A percentile compares a stretch with the other conserved stretches of the same genome.
Evolutionary conservation across 1,140 invertebrate species (phyloP).

Genomic region (Anthonomus grandis): DNA sequence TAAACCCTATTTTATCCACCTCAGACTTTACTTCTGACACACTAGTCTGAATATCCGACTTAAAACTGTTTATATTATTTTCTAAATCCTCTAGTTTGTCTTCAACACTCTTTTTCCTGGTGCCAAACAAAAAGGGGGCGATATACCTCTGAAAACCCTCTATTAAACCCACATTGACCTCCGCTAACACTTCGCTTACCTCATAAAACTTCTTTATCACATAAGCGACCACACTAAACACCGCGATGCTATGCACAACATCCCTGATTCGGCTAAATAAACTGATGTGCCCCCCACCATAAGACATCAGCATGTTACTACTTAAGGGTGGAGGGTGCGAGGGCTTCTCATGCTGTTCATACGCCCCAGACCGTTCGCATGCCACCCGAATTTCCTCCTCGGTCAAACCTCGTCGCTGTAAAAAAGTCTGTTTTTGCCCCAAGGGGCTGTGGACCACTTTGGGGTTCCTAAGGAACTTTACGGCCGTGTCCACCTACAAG

Average conservation of each 20-base stretch:
- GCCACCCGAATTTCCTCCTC: constrained; percentile 74
- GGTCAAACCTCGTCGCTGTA: constrained; percentile 75
- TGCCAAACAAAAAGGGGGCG: constrained; percentile 45
- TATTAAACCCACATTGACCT: not conserved
- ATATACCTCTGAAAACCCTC: constrained; percentile 41
- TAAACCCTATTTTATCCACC: constrained; percentile 55
- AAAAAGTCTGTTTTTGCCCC: constrained; percentile 73
- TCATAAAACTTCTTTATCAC: constrained; percentile 71
- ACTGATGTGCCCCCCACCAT: constrained; percentile 39
- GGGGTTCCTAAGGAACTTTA: constrained; percentile 82
- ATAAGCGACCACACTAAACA: constrained; percentile 68
- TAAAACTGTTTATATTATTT: constrained; percentile 60
- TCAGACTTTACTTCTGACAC: constrained; percentile 57
- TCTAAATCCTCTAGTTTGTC: constrained; percentile 64
- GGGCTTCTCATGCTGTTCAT: constrained; percentile 38
- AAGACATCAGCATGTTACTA: constrained; percentile 26
- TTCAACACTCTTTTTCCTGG: constrained; percentile 50
- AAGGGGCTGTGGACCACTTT: constrained; percentile 72
- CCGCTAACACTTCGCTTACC: constrained; percentile 49
- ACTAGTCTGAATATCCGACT: constrained; percentile 58
- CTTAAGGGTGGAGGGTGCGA: constrained; percentile 16
- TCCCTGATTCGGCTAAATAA: constrained; percentile 61
- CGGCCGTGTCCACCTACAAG: constrained; percentile 73
- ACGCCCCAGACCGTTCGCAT: constrained; percentile 59
- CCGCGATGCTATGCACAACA: constrained; percentile 61